Percentiles rank a stretch among this genome's conserved stretches.
phyloP scores from a whole-genome alignment of 2,113 vertebrate genomes.

The Piaya cayana region DNA sequence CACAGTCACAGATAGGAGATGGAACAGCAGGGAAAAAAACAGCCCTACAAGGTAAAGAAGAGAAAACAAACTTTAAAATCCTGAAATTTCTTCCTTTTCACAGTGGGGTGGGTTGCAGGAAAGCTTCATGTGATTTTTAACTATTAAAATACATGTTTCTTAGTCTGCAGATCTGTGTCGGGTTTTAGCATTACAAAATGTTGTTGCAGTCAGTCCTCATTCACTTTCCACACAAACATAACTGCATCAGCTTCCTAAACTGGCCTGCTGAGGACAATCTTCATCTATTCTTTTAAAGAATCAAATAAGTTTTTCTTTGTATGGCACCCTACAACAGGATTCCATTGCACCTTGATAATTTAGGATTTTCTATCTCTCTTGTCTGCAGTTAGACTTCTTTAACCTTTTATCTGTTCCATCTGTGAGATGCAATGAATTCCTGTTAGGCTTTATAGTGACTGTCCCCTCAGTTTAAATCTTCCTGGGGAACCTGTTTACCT shows the following conservation, averaged over 20 bases:
- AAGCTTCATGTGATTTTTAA: background rate
- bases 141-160: background rate
- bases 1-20: background rate
- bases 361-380: slow-evolving; percentile 47
- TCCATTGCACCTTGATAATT: slow-evolving; percentile 52
- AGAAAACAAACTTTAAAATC: background rate
- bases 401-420: slow-evolving; percentile 55
- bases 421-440: slow-evolving; percentile 71
- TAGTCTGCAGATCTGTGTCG: background rate
- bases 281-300: background rate
- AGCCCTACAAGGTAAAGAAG: background rate
- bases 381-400: slow-evolving; percentile 1
- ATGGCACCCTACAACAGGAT: slow-evolving; percentile 1
- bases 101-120: background rate
- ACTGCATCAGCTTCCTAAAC: background rate
- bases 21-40: background rate
- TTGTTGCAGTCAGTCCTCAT: background rate
- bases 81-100: background rate
- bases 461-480: slow-evolving; percentile 75
- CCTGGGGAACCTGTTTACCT: slow-evolving; percentile 62
- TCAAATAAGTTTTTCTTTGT: background rate
- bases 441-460: slow-evolving; percentile 63
- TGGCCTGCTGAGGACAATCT: background rate
- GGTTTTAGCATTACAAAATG: background rate
- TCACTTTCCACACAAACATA: background rate